These are phyloP conservation scores for Uromys caudimaculatus DNA, from an alignment of 2,797 vertebrate species.

Conservation along the genomic window DNA sequence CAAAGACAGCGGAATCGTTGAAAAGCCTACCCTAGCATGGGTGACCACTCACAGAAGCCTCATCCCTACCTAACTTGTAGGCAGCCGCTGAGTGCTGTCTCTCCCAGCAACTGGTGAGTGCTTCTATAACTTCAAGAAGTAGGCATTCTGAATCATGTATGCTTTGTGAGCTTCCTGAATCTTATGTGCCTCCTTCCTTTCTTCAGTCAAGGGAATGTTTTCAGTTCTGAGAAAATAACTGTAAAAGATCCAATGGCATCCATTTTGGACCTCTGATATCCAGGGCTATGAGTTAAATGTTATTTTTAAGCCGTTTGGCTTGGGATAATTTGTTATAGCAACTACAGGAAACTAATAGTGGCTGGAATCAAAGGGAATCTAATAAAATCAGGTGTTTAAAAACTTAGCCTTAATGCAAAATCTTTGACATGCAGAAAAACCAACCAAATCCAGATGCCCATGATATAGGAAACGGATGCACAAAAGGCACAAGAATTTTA, in stretches of 20 bases:
- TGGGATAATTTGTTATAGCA: constrained; percentile 31
- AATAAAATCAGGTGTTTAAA: constrained; percentile 49
- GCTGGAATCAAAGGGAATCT: constrained; percentile 21
- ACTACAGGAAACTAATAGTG: constrained; percentile 51
- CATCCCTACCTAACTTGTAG: background rate
- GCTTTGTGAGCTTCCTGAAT: background rate
- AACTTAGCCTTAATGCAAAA: constrained; percentile 39
- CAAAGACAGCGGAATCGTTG: background rate
- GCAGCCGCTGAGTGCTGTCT: background rate
- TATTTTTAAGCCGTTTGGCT: background rate
- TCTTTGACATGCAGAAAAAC: constrained; percentile 17
- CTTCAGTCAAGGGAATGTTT: background rate
- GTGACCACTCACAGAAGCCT: background rate
- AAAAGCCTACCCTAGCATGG: background rate
- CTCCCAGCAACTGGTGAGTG: background rate
- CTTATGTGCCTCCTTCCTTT: background rate
- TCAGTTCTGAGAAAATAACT: background rate
- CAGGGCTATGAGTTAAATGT: background rate
- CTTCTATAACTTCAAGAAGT: background rate
- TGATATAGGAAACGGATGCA: background rate
- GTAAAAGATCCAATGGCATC: background rate
- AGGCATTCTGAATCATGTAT: background rate
- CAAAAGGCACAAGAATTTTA: constrained; percentile 37
- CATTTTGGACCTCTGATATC: constrained; percentile 18
- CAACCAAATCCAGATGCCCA: constrained; percentile 3